These are phyloP conservation scores for Potorous gilbertii DNA, from an alignment of 2,797 vertebrate genomes.

Conservation along the genomic window DNA sequence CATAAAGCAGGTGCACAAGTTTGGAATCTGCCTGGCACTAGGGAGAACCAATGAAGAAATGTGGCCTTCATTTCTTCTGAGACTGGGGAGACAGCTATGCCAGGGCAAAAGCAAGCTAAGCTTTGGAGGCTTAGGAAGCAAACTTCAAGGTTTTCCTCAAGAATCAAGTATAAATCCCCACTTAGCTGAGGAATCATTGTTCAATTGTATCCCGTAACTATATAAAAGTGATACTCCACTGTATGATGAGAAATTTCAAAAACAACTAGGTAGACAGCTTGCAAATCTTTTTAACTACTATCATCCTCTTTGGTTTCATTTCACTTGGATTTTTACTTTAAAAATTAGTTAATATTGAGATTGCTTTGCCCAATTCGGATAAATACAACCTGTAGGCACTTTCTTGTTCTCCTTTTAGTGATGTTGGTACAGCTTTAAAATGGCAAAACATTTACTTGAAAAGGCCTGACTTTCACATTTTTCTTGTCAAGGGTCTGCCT, in stretches of 20 bases:
- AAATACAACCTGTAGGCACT: conserved; percentile 29
- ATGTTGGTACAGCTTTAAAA: conserved; percentile 28
- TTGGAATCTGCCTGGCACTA: background rate
- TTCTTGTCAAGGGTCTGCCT: background rate
- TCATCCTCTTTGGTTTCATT: conserved; percentile 21
- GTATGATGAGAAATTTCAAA: background rate
- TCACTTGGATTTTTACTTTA: conserved; percentile 52
- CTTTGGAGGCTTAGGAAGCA: conserved; percentile 8
- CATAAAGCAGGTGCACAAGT: conserved; percentile 18
- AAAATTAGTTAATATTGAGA: conserved; percentile 16
- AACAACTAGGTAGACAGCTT: conserved; percentile 7
- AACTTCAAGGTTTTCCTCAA: conserved; percentile 1
- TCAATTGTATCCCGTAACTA: background rate
- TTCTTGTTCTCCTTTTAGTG: conserved; percentile 51
- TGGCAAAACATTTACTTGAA: conserved; percentile 11
- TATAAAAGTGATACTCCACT: background rate
- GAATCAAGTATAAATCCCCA: conserved; percentile 33
- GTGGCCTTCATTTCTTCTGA: conserved; percentile 29
- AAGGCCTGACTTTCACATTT: background rate
- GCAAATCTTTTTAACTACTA: background rate
- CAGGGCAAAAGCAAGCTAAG: conserved; percentile 45
- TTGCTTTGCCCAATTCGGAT: conserved; percentile 26
- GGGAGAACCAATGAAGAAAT: conserved; percentile 35
- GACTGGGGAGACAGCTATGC: conserved; percentile 9
- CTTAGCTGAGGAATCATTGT: conserved; percentile 18